Percentiles rank a stretch among this genome's conserved stretches.
These are phyloP conservation scores for Uloborus diversus DNA, from an alignment of 1,140 invertebrate genomes.

Conservation along the genomic window DNA sequence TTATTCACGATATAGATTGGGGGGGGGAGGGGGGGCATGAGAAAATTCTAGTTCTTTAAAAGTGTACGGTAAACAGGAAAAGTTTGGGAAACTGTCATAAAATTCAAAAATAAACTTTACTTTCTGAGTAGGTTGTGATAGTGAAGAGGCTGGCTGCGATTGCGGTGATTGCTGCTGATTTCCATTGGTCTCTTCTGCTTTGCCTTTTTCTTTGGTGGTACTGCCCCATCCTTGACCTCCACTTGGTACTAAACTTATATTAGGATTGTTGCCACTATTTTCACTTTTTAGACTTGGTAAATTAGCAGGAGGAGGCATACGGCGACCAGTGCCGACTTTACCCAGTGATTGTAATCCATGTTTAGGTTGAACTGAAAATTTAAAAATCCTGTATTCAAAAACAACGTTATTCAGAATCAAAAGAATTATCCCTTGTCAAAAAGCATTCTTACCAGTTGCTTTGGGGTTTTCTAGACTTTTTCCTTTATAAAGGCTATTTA, in stretches of 20 bases:
- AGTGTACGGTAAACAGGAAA: too few species aligned
- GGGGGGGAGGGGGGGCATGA: too few species aligned
- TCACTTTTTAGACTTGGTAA: conserved; percentile 97
- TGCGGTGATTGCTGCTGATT: conserved; percentile 55
- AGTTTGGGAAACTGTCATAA: too few species aligned
- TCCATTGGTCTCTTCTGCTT: conserved; percentile 60
- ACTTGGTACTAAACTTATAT: conserved; percentile 76
- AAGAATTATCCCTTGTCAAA: background rate
- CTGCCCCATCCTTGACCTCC: conserved; percentile 79
- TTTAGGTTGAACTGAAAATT: conserved; percentile 83
- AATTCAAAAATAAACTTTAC: too few species aligned
- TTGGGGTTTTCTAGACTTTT: conserved; percentile 72
- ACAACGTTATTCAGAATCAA: too few species aligned
- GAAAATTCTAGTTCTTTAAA: too few species aligned
- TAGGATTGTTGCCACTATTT: conserved; percentile 78
- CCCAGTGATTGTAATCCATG: conserved; percentile 99
- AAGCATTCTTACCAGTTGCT: conserved; percentile 64
- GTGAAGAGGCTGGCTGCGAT: conserved; percentile 59
- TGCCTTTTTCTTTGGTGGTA: conserved; percentile 67
- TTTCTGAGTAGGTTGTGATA: conserved; percentile 56
- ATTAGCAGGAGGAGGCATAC: conserved; percentile 89
- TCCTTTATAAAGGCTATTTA: conserved; percentile 95
- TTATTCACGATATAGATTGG: too few species aligned
- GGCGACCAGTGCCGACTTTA: conserved; percentile 93
- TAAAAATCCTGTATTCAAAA: too few species aligned